Conservation (phyloP, 2,888 invertebrate species). For the Cosmia trapezina region DNA sequence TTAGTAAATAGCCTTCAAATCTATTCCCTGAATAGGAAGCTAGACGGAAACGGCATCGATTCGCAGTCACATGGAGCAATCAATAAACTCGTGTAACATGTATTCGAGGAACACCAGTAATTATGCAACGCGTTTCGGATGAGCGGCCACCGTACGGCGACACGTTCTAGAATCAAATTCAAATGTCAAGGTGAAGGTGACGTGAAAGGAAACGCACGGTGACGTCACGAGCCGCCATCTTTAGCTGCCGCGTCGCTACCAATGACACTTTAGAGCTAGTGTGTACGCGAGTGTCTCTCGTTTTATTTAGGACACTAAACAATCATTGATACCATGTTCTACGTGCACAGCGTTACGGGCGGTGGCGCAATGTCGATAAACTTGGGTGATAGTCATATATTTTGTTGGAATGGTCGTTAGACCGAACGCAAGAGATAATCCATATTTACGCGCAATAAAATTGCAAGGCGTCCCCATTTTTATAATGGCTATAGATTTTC, state of each 20-base stretch:
- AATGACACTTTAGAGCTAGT: constrained; percentile 68
- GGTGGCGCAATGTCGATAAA: constrained; percentile 45
- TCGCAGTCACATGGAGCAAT: constrained; percentile 1
- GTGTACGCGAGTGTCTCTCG: constrained; percentile 68
- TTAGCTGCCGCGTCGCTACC: constrained; percentile 72
- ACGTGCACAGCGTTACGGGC: constrained; percentile 60
- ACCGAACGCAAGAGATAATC: constrained; percentile 16
- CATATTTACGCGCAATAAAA: constrained; percentile 38
- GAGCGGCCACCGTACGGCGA: constrained; percentile 78
- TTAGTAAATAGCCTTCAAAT: not conserved
- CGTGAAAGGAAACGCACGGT: constrained; percentile 86
- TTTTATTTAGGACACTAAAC: constrained; percentile 76
- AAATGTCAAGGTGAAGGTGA: constrained; percentile 89
- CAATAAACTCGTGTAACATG: constrained; percentile 49
- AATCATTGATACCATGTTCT: constrained; percentile 70
- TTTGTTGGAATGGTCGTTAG: constrained; percentile 16
- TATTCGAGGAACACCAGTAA: constrained; percentile 61
- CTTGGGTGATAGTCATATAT: constrained; percentile 44
- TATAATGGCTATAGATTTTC: constrained; percentile 20
- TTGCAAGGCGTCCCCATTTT: constrained; percentile 28
- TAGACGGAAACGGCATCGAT: not conserved
- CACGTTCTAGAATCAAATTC: constrained; percentile 86
- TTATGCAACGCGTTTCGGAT: constrained; percentile 77
- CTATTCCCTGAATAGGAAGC: not conserved
- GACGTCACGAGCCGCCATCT: constrained; percentile 87